Conservation (phyloP, 2,113 vertebrate species). For the Nyctibius bracteatus region DNA sequence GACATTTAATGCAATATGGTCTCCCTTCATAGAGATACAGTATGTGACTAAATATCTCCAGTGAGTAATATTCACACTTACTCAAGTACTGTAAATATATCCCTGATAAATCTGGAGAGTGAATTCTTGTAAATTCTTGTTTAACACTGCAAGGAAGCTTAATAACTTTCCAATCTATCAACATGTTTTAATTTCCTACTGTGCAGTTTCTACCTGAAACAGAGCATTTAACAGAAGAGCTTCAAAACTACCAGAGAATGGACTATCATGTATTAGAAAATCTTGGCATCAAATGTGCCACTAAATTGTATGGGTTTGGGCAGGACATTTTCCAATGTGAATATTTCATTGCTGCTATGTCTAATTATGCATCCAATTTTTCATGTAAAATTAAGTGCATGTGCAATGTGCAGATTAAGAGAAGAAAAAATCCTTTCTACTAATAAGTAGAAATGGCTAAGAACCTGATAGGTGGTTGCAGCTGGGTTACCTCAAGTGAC, state of each 20-base stretch:
- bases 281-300: neutral
- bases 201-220: neutral
- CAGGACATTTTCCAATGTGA: neutral
- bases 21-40: slow-evolving; percentile 59
- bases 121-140: slow-evolving; percentile 68
- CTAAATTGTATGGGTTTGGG: neutral
- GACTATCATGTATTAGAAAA: neutral
- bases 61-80: slow-evolving; percentile 69
- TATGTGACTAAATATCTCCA: slow-evolving; percentile 68
- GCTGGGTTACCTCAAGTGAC: neutral
- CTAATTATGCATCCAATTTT: neutral
- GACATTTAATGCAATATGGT: slow-evolving; percentile 71
- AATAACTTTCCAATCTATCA: slow-evolving; percentile 68
- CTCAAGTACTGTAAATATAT: slow-evolving; percentile 66
- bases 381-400: neutral
- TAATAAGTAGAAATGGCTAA: neutral
- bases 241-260: neutral
- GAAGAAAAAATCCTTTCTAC: neutral
- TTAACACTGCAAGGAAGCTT: slow-evolving; percentile 63
- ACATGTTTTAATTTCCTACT: slow-evolving; percentile 66
- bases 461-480: neutral
- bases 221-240: slow-evolving; percentile 12
- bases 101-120: slow-evolving; percentile 59
- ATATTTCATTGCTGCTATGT: neutral
- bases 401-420: neutral